Evolutionary conservation across 2,888 invertebrate genomes (phyloP), one percentile per base, ranked within the genome.

Genomic region (Anthophora plumipes): DNA sequence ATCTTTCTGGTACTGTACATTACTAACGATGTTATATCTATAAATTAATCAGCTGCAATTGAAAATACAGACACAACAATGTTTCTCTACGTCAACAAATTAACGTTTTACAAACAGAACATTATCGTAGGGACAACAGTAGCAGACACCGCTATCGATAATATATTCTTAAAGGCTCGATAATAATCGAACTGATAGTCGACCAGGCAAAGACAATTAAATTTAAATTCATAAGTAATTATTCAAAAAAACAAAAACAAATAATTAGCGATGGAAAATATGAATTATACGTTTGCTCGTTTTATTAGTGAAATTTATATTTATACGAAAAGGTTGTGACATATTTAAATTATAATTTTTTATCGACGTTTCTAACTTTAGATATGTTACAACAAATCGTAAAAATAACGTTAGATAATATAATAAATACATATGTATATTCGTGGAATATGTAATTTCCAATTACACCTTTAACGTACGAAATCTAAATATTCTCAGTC

Each of bases 111-210:
- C 43, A 71, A 80, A 70, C 61, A 70, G 41, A 52, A 60, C 14
- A n/a, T 50, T 75, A 64, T 68, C 48, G 14, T 6, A n/a, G 25
- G 37, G 59, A 54, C 64, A 67, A 68, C 63, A 72, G 52, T 78
- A 80, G 69, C 74, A 73, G 70, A 81, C 79, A 68, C 50, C 46
- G 41, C 14, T 67, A 43, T 55, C 67, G 77, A 66, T 76, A 69
- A 17, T 41, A 12, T 11, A 22, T 4, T 25, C 7, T 31, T 48
- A 6, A 5, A 48, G 20, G 41, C 61, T 77, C 66, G 71, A 77
- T 55, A n/a, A 54, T 12, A 1, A 50, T 67, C 37, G 54, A 70
- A 70, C 48, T 25, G 55, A 57, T 46, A 7, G 25, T 54, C 37
- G 9, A 73, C 54, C 46, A 46, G 0, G 9, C n/a, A 5, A 20